Base-by-base conservation (phyloP, 1,140 invertebrate species). In the Aphelenchoides fujianensis region DNA sequence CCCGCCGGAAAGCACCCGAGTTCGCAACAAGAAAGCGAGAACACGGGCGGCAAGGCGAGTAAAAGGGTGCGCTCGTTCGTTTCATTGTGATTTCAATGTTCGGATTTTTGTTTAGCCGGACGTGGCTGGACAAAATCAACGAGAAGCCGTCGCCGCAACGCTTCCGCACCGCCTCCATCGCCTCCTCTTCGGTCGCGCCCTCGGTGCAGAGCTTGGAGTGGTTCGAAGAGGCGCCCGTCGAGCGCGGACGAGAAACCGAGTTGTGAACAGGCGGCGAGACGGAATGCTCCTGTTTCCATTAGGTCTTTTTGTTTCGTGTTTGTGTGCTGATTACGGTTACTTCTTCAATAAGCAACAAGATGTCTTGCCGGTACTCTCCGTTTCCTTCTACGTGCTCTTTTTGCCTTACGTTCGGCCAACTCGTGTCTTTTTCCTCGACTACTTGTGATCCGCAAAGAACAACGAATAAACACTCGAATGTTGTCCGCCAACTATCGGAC, bases 91-190 rank as follows among this genome's bases (percentile, higher is more conserved):
- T n/a, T n/a, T n/a, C n/a, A n/a, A n/a, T n/a, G n/a, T n/a, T n/a
- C n/a, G n/a, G n/a, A 64, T n/a, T 53, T 64, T 64, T 64, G 3
- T 64, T 53, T 64, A 52, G 62, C 5, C 3, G 28, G 59, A 64
- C n/a, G n/a, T 36, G 30, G 5, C 62, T 52, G n/a, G 62, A 64
- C 34, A 64, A 32, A 64, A 64, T 64, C 62, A 64, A 32, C 9
- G 62, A 64, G 59, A 64, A 64, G 5, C 19, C 55, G 34, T 19
- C 55, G 34, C 55, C 5, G 7, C 55, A 59, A 7, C 28, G 55
- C 28, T 5, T 5, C 23, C 5, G 55, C 7, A 5, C 5, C 5
- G 23, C 5, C 5, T 59, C 55, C 19, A 19, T 59, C 34, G 55
- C 19, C 7, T 59, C 55, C 12, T 59, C 55, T 7, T 59, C 55